Evolutionary conservation across 2,797 vertebrate genomes (phyloP), one percentile per base, ranked within the genome.

Genomic region (Muscicapa striata): DNA sequence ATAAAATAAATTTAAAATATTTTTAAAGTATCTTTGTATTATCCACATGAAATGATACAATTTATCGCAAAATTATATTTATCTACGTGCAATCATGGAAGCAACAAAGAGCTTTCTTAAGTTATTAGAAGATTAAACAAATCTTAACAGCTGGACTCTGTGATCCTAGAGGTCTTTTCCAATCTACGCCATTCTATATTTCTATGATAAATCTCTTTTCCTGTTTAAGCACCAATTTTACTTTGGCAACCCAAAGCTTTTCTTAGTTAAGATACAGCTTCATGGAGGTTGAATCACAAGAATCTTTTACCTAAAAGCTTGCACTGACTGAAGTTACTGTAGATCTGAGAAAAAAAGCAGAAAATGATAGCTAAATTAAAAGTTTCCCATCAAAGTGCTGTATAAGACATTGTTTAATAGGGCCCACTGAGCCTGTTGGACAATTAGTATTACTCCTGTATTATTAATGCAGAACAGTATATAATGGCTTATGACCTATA

Each of bases 391-490:
- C 93, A 58, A 80, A n/a, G 54, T 86, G 73, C 87, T 83, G 43
- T 58, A 84, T 61, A 92, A 95, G 75, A 67, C 72, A 85, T 76
- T 92, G 54, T 75, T 90, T 89, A 96, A 95, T 75, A 95, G 69
- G 89, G 94, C 84, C 87, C 90, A 79, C 68, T 85, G 90, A 2
- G 34, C 51, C 75, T 81, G 75, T 77, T 94, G 79, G 78, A 93
- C 93, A 95, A 94, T 96, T 93, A 96, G 87, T 75, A 91, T 68
- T 89, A 80, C 87, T 94, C 43, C 46, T 89, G 84, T 85, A 91
- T 95, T 93, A 95, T 92, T 97, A 95, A 96, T 92, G 82, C 68
- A 85, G 89, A 91, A 91, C 79, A 89, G 83, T 87, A 92, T 62
- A 85, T 92, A 89, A 92, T 80, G 70, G 94, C 78, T 95, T 74